Conservation (phyloP, 1,140 invertebrate genomes). For the Platyura marginata region DNA sequence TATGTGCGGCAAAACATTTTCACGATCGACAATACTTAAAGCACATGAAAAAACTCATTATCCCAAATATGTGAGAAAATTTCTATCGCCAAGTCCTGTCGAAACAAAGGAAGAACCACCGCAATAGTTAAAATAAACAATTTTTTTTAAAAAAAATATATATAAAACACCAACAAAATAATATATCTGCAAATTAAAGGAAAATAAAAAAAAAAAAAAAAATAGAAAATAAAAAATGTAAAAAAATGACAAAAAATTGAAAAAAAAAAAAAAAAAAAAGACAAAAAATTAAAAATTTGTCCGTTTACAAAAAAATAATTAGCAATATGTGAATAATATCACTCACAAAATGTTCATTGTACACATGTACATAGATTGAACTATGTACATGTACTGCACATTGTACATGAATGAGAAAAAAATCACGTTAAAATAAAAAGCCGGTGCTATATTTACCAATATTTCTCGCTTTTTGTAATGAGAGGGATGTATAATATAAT, state of each 20-base stretch:
- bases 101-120: constrained; percentile 62
- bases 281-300: not conserved
- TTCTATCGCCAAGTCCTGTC: constrained; percentile 63
- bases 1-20: constrained; percentile 78
- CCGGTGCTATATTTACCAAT: not conserved
- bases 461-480: not conserved
- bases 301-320: not conserved
- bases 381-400: too few relatives aligned
- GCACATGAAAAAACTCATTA: constrained; percentile 84
- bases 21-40: constrained; percentile 71
- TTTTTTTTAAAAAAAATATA: not conserved
- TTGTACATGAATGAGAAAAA: not conserved
- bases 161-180: not conserved
- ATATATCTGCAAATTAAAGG: not conserved
- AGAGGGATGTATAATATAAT: too few relatives aligned
- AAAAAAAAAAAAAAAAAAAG: constrained; percentile 1
- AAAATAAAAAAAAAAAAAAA: not conserved
- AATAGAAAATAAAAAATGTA: not conserved
- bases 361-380: not conserved
- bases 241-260: not conserved
- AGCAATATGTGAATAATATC: not conserved
- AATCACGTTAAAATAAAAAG: not conserved
- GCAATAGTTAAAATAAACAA: constrained; percentile 28
- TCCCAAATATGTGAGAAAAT: constrained; percentile 73
- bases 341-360: not conserved